phyloP scores from a whole-genome alignment of 2,888 invertebrate genomes.

The Andrena minutula region DNA sequence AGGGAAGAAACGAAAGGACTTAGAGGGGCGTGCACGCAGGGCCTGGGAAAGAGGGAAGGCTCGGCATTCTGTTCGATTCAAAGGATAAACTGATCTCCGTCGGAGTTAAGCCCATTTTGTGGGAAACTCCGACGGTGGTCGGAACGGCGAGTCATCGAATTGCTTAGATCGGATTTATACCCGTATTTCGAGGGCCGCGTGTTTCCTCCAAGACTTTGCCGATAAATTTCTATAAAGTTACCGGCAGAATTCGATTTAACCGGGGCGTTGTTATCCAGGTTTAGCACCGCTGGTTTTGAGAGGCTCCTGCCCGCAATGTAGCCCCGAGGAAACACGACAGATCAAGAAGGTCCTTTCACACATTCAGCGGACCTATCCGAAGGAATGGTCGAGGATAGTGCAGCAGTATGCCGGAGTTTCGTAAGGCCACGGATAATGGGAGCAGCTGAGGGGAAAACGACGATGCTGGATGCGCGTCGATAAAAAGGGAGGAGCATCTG shows the following conservation, averaged over 20 bases:
- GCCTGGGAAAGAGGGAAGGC: not conserved
- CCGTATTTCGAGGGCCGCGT: conserved; percentile 44
- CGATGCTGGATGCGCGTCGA: conserved; percentile 34
- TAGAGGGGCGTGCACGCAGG: not conserved
- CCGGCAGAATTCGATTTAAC: conserved; percentile 55
- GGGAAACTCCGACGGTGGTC: conserved; percentile 21
- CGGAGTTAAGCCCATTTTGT: conserved; percentile 36
- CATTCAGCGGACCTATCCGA: conserved; percentile 91
- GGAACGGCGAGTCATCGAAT: conserved; percentile 55
- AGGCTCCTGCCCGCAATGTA: conserved; percentile 91
- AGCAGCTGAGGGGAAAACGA: conserved; percentile 21
- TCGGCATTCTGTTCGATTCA: conserved; percentile 26
- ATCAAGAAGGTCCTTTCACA: conserved; percentile 91
- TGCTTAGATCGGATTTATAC: conserved; percentile 55
- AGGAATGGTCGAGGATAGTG: conserved; percentile 91
- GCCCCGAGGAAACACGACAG: conserved; percentile 89
- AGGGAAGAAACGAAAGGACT: not conserved
- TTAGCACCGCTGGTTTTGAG: conserved; percentile 91
- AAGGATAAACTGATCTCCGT: conserved; percentile 28
- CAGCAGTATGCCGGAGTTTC: conserved; percentile 87
- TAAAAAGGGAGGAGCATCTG: not conserved
- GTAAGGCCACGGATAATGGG: conserved; percentile 55
- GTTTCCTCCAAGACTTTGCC: conserved; percentile 35
- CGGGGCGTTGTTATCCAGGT: conserved; percentile 86
- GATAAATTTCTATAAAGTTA: conserved; percentile 63